These are phyloP conservation scores for Drosophila melanogaster DNA, from an alignment of 1,140 invertebrate species.

Conservation along the genomic window DNA sequence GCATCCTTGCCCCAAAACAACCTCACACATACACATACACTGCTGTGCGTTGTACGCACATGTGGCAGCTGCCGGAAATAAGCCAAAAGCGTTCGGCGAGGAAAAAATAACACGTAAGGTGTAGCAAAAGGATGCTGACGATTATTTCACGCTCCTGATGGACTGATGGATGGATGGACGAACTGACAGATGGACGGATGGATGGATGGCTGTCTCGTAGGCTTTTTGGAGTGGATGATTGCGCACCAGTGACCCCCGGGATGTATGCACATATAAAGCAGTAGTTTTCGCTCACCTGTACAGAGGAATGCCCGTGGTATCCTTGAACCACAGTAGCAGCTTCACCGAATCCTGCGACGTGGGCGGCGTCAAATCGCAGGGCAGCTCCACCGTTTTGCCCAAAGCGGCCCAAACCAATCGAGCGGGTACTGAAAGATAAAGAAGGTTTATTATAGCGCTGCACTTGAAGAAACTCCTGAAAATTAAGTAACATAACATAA, in stretches of 20 bases:
- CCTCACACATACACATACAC: constrained; percentile 2
- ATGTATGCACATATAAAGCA: neutral
- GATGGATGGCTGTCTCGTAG: constrained; percentile 46
- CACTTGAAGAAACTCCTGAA: neutral
- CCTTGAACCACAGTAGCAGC: constrained; percentile 94
- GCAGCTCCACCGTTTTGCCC: constrained; percentile 90
- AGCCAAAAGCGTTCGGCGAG: constrained; percentile 50
- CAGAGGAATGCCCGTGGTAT: constrained; percentile 91
- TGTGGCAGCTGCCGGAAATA: constrained; percentile 60
- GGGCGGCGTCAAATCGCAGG: constrained; percentile 92
- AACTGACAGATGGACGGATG: constrained; percentile 44
- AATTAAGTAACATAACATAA: too few relatives aligned
- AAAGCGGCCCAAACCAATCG: constrained; percentile 90
- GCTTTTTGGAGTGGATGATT: constrained; percentile 19
- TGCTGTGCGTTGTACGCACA: constrained; percentile 20
- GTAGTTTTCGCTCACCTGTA: constrained; percentile 89
- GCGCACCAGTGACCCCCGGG: constrained; percentile 12
- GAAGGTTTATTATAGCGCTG: constrained; percentile 17
- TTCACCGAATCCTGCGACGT: constrained; percentile 89
- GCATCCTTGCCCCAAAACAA: constrained; percentile 64
- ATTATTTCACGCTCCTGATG: constrained; percentile 78
- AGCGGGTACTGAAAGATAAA: constrained; percentile 86
- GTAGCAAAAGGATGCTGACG: constrained; percentile 77
- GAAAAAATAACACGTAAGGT: constrained; percentile 52
- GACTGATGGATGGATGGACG: constrained; percentile 37